phyloP scores from a whole-genome alignment of 1,140 invertebrate species.

The Pogonomyrmex barbatus region DNA sequence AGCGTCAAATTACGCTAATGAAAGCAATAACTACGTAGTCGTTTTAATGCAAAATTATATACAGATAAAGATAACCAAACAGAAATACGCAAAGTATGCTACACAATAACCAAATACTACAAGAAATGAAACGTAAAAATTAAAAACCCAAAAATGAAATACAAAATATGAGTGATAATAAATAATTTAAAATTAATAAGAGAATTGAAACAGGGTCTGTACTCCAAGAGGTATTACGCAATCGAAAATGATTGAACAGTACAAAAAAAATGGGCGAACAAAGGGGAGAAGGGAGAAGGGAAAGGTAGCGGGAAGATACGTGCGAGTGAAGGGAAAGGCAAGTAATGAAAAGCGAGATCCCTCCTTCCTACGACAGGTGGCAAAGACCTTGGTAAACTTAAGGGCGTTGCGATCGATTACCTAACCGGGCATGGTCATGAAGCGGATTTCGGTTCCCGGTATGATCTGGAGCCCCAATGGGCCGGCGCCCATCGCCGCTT shows the following conservation, averaged over 20 bases:
- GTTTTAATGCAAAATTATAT: background rate
- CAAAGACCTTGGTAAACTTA: constrained; percentile 83
- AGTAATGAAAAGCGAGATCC: constrained; percentile 71
- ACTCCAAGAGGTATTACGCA: constrained; percentile 25
- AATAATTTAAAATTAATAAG: background rate
- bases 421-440: constrained; percentile 76
- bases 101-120: background rate
- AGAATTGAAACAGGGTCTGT: background rate
- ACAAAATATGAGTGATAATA: background rate
- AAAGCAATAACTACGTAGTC: constrained; percentile 20
- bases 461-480: constrained; percentile 60
- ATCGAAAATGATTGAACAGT: constrained; percentile 33
- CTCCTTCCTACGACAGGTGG: constrained; percentile 81
- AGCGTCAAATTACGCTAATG: constrained; percentile 39
- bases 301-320: background rate
- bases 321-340: constrained; percentile 47
- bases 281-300: background rate
- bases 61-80: constrained; percentile 19
- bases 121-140: background rate
- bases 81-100: background rate
- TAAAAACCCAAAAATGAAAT: background rate
- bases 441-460: constrained; percentile 73
- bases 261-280: background rate
- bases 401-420: constrained; percentile 82
- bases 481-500: constrained; percentile 75